Conservation (phyloP, 2,113 vertebrate species). For the Calidris pugnax region DNA sequence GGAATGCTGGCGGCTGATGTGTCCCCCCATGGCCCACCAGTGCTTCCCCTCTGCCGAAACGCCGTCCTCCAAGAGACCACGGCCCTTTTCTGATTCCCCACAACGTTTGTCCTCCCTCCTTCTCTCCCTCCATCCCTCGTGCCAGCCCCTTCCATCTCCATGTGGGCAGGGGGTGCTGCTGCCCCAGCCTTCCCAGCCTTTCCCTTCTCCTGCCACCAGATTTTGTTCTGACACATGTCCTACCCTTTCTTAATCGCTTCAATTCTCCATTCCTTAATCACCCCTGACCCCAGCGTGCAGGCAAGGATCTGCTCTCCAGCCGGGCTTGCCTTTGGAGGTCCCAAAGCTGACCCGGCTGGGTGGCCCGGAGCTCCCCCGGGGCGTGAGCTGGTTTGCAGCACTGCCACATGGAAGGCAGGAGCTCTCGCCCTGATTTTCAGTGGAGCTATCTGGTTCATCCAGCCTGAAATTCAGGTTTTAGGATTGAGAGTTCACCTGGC, state of each 20-base stretch:
- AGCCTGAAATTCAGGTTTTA: background rate
- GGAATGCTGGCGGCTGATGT: background rate
- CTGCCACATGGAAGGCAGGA: background rate
- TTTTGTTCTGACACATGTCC: background rate
- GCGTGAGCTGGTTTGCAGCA: background rate
- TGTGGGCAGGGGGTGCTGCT: background rate
- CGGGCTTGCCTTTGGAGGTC: background rate
- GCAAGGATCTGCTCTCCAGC: background rate
- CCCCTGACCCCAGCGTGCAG: fast-evolving
- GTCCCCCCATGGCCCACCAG: fast-evolving
- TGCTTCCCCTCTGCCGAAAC: background rate
- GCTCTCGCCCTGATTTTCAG: background rate
- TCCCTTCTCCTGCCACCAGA: background rate
- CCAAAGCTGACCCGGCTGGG: background rate
- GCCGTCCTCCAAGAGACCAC: fast-evolving
- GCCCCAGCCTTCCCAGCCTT: background rate
- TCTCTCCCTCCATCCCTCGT: background rate
- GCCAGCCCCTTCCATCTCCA: background rate
- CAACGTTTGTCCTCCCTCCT: background rate
- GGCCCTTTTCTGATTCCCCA: background rate
- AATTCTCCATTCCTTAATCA: background rate
- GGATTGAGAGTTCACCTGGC: background rate
- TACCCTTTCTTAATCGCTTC: background rate
- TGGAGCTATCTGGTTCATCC: background rate
- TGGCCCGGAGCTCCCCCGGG: background rate